A percentile compares a stretch with the other conserved stretches of the same genome.
These are phyloP conservation scores for Tetragnatha montana DNA, from an alignment of 2,888 invertebrate species.

Conservation along the genomic window DNA sequence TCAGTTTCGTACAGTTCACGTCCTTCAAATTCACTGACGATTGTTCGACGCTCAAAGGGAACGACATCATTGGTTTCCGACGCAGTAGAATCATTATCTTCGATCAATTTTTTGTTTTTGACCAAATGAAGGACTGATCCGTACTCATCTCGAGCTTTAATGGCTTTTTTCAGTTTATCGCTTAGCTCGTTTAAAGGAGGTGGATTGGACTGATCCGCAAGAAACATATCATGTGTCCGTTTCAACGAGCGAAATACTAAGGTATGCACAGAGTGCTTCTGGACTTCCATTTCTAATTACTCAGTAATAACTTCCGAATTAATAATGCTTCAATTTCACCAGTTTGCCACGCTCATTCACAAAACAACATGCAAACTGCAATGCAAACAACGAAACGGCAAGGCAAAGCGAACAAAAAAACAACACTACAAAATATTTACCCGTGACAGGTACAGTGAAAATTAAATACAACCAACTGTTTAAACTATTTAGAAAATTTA, in stretches of 20 bases:
- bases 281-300: conserved; percentile 81
- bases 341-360: too few relatives aligned
- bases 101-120: conserved; percentile 76
- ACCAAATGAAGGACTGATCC: conserved; percentile 88
- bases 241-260: conserved; percentile 97
- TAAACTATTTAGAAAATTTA: too few relatives aligned
- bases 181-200: conserved; percentile 86
- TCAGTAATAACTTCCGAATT: too few relatives aligned
- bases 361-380: too few relatives aligned
- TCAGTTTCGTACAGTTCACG: conserved; percentile 68
- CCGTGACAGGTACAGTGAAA: too few relatives aligned
- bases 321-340: too few relatives aligned
- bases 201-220: conserved; percentile 89
- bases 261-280: conserved; percentile 97
- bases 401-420: too few relatives aligned
- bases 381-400: too few relatives aligned
- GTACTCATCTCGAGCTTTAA: conserved; percentile 91
- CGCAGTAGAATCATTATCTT: conserved; percentile 18
- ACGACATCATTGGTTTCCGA: not conserved
- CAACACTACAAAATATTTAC: too few relatives aligned
- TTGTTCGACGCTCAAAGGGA: conserved; percentile 55
- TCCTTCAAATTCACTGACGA: conserved; percentile 61
- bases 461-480: too few relatives aligned
- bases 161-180: conserved; percentile 77
- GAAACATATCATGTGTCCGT: conserved; percentile 97